Conservation (phyloP, 2,113 vertebrate species). For the Eptesicus fuscus region DNA sequence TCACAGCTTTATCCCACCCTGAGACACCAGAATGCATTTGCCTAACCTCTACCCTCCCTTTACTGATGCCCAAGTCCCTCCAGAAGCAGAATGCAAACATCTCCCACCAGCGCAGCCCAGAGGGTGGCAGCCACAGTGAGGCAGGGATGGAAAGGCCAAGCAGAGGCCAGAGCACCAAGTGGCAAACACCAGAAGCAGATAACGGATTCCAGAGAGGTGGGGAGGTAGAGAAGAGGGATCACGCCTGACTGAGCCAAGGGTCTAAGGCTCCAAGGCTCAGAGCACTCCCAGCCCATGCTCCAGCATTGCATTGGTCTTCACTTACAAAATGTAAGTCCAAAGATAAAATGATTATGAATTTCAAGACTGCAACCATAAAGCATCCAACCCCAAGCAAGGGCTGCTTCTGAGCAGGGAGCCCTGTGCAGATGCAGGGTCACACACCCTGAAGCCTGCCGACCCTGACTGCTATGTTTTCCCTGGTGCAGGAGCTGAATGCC, state of each 20-base stretch:
- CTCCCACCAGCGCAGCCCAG: rapidly evolving
- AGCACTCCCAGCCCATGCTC: rapidly evolving
- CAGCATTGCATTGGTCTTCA: neutral
- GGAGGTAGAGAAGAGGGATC: no score
- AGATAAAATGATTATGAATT: neutral
- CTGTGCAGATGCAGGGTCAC: neutral
- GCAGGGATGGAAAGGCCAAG: neutral
- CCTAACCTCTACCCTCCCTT: neutral
- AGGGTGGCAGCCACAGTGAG: neutral
- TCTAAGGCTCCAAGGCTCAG: neutral
- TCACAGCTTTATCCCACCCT: neutral
- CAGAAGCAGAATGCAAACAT: neutral
- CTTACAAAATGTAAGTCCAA: neutral
- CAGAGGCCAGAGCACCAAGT: neutral
- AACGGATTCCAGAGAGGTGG: neutral
- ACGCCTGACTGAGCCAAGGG: neutral
- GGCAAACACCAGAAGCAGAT: neutral
- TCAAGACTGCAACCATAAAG: neutral
- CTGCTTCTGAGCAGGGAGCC: neutral
- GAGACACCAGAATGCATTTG: neutral
- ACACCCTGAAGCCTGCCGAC: neutral
- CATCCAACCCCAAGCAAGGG: neutral
- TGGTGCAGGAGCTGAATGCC: neutral
- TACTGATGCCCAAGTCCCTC: neutral
- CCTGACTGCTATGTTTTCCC: neutral